Percentiles rank a stretch among this genome's conserved stretches.
These are phyloP conservation scores for Notothenia coriiceps DNA, from an alignment of 2,113 vertebrate species.

Conservation along the genomic window DNA sequence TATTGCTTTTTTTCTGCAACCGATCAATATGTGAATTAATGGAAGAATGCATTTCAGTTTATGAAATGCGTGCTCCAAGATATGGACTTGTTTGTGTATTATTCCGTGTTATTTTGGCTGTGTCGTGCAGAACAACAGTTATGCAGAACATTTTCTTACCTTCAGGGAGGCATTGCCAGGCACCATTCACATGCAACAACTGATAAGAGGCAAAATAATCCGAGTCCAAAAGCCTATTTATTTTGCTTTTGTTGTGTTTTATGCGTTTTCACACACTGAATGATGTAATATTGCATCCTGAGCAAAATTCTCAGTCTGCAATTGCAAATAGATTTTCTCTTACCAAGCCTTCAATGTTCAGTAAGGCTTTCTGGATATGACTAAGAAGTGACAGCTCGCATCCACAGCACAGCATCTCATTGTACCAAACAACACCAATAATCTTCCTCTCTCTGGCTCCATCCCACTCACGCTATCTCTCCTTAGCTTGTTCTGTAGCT, in stretches of 20 bases:
- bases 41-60: constrained; percentile 77
- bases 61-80: constrained; percentile 61
- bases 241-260: constrained; percentile 73
- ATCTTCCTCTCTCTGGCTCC: constrained; percentile 49
- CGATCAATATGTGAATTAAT: constrained; percentile 76
- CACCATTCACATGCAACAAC: constrained; percentile 71
- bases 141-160: constrained; percentile 57
- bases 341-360: constrained; percentile 53
- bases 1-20: constrained; percentile 18
- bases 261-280: constrained; percentile 56
- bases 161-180: constrained; percentile 61
- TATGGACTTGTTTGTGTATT: constrained; percentile 53
- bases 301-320: constrained; percentile 60
- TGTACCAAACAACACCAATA: constrained; percentile 58
- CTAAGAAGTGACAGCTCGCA: constrained; percentile 70
- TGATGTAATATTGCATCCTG: constrained; percentile 64
- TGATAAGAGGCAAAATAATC: constrained; percentile 73
- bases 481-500: constrained; percentile 24
- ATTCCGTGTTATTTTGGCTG: constrained; percentile 49
- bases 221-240: constrained; percentile 73
- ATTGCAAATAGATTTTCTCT: constrained; percentile 68
- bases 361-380: constrained; percentile 59
- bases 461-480: constrained; percentile 41
- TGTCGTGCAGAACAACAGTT: constrained; percentile 53
- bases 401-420: constrained; percentile 60